Evolutionary conservation across 2,888 invertebrate genomes (phyloP).

Genomic region (Loripinus fragilis): DNA sequence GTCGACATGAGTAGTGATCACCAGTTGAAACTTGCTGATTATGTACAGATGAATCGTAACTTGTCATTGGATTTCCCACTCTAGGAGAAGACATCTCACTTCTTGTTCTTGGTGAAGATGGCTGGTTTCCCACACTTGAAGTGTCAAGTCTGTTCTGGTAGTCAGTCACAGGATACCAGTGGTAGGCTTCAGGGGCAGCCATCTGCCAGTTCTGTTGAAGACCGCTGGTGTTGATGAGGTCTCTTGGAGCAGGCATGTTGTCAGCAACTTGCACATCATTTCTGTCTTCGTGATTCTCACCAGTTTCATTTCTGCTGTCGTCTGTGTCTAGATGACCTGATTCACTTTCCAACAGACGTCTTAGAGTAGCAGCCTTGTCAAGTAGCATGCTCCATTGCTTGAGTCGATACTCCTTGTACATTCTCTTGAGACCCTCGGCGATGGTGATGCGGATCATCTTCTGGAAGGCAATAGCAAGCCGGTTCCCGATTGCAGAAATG

Average conservation of each 20-base stretch:
- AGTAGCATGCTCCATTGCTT: slow-evolving; percentile 53
- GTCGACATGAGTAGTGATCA: neutral
- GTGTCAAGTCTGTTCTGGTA: neutral
- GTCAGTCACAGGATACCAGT: slow-evolving; percentile 26
- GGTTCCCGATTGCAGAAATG: slow-evolving; percentile 42
- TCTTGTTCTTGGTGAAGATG: neutral
- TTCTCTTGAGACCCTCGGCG: slow-evolving; percentile 57
- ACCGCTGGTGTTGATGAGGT: neutral
- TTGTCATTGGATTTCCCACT: no score
- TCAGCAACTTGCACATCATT: neutral
- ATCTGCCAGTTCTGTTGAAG: slow-evolving; percentile 16
- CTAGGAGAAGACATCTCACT: neutral
- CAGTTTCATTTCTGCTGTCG: neutral
- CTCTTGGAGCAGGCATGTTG: neutral
- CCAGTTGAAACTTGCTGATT: neutral
- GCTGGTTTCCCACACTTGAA: neutral
- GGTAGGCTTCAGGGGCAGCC: slow-evolving; percentile 20
- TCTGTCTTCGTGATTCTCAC: neutral
- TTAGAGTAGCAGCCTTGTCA: slow-evolving; percentile 52
- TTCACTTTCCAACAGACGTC: slow-evolving; percentile 28
- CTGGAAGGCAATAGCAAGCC: slow-evolving; percentile 42
- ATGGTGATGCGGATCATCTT: slow-evolving; percentile 52
- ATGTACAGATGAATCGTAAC: neutral
- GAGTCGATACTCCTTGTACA: slow-evolving; percentile 60
- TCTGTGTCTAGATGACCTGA: neutral